phyloP scores from a whole-genome alignment of 2,797 vertebrate species.

The Brotula barbata region DNA sequence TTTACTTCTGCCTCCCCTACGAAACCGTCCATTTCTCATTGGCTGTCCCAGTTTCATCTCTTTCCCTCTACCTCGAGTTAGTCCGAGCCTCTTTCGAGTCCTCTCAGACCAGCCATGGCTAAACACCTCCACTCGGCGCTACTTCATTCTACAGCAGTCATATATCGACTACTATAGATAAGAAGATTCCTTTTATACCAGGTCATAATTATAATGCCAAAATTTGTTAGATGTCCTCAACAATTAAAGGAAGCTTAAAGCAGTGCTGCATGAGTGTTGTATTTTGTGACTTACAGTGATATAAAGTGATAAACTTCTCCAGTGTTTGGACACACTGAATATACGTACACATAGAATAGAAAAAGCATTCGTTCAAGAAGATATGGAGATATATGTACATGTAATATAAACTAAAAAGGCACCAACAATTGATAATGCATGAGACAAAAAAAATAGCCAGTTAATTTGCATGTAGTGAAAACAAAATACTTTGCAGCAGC shows the following conservation, averaged over 20 bases:
- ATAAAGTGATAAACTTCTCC: conserved; percentile 20
- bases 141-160: conserved; percentile 69
- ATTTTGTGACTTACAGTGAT: conserved; percentile 25
- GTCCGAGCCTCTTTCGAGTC: conserved; percentile 55
- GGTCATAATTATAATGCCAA: neutral
- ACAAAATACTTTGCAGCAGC: neutral
- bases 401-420: neutral
- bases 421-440: neutral
- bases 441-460: neutral
- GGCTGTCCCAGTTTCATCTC: conserved; percentile 61
- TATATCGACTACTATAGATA: conserved; percentile 68
- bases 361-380: conserved; percentile 21
- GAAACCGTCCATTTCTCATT: conserved; percentile 50
- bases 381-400: conserved; percentile 10
- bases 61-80: conserved; percentile 64
- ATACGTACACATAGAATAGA: conserved; percentile 4
- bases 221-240: neutral
- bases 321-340: conserved; percentile 8
- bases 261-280: conserved; percentile 21
- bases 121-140: conserved; percentile 36
- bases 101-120: conserved; percentile 42
- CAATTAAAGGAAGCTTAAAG: conserved; percentile 7
- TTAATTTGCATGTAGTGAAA: neutral
- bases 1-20: conserved; percentile 56
- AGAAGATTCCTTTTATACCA: conserved; percentile 1